Percentiles rank a stretch among this genome's conserved stretches.
These are phyloP conservation scores for Incurvaria masculella DNA, from an alignment of 2,888 invertebrate species.

Conservation along the genomic window DNA sequence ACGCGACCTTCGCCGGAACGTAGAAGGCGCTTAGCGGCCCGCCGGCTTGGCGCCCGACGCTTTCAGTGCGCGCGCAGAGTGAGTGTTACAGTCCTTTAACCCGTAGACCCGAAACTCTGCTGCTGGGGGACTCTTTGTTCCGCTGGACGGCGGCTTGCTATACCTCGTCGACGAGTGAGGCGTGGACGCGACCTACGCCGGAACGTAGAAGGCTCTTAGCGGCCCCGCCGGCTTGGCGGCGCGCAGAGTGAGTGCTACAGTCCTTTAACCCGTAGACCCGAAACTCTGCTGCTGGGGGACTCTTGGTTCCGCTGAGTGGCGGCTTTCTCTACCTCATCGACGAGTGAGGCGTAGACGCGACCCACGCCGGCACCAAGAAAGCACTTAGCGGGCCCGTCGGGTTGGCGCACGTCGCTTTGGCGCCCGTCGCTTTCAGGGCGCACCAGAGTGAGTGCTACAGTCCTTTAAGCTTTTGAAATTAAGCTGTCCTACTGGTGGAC, in stretches of 20 bases:
- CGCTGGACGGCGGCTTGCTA: conserved; percentile 59
- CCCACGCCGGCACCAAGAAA: conserved; percentile 66
- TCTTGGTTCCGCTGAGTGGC: conserved; percentile 63
- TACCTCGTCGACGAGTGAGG: conserved; percentile 62
- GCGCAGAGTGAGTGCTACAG: conserved; percentile 57
- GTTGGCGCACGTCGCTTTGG: conserved; percentile 66
- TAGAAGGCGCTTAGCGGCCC: conserved; percentile 68
- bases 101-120: conserved; percentile 50
- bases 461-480: too few relatives aligned
- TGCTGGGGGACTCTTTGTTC: conserved; percentile 65
- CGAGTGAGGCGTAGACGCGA: conserved; percentile 60
- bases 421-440: too few relatives aligned
- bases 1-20: conserved; percentile 62
- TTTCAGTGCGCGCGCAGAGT: conserved; percentile 63
- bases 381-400: conserved; percentile 66
- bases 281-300: conserved; percentile 60
- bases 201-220: conserved; percentile 65
- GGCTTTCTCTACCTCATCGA: conserved; percentile 63
- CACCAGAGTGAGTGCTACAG: conserved; percentile 57
- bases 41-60: conserved; percentile 65
- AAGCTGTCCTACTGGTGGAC: conserved; percentile 61
- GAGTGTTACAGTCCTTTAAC: conserved; percentile 44
- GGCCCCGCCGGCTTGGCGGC: conserved; percentile 63
- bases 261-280: too few relatives aligned
- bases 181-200: conserved; percentile 65